phyloP scores from a whole-genome alignment of 2,113 vertebrate genomes.

The Oenanthe oenanthe region DNA sequence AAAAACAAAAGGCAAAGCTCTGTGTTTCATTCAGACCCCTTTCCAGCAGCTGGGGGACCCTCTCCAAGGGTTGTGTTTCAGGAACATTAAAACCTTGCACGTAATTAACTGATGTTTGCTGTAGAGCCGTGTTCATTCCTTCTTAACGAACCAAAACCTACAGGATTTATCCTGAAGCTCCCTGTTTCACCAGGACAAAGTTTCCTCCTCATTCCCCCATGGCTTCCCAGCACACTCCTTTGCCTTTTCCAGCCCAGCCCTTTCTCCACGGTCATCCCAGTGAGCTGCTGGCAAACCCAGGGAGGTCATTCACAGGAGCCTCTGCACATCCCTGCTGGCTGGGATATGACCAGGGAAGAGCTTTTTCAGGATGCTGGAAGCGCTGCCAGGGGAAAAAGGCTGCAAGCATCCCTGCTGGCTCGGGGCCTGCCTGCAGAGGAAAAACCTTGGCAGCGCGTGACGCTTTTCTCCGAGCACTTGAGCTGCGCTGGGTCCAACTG shows the following conservation, averaged over 20 bases:
- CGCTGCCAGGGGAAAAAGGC: neutral
- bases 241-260: neutral
- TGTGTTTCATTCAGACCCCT: neutral
- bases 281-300: neutral
- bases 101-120: conserved; percentile 33
- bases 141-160: neutral
- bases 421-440: neutral
- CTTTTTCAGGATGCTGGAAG: neutral
- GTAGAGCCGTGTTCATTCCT: neutral
- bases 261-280: neutral
- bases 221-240: neutral
- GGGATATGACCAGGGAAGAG: neutral
- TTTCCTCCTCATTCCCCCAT: neutral
- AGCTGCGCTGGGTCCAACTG: neutral
- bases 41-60: conserved; percentile 38
- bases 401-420: conserved; percentile 3
- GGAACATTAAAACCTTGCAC: conserved; percentile 51
- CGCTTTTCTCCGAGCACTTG: neutral
- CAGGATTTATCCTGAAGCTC: neutral
- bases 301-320: fast-evolving
- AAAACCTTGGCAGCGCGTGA: neutral
- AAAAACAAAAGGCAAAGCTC: conserved; percentile 2
- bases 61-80: conserved; percentile 48
- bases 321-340: neutral
- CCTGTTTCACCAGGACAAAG: neutral